Evolutionary conservation across 2,113 vertebrate genomes (phyloP).

Genomic region (Mixornis gularis): DNA sequence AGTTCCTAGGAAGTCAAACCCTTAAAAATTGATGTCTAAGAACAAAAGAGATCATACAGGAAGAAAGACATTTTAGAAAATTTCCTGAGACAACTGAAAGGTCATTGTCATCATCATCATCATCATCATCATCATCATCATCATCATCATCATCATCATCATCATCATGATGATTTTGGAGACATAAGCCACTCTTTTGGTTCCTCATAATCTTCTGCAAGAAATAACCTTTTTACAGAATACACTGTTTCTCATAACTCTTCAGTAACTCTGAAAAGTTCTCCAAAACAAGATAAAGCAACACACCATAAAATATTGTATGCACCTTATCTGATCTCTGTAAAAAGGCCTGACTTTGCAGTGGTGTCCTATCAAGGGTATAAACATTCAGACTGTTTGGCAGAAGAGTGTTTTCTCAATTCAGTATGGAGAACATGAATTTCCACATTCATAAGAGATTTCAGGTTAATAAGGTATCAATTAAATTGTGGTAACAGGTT

Average conservation of each 20-base stretch:
- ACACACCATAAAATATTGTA: not conserved
- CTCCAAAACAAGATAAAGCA: not conserved
- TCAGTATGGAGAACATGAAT: not conserved
- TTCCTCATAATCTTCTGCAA: not conserved
- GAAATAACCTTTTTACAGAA: not conserved
- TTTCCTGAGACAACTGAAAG: not conserved
- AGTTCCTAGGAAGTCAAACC: not conserved
- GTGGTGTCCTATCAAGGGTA: not conserved
- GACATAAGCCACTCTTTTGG: not conserved
- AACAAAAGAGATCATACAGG: not conserved
- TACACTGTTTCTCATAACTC: not conserved
- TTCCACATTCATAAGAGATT: constrained; percentile 26
- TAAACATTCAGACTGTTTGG: not conserved
- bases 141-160: too few species aligned
- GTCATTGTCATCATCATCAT: not conserved
- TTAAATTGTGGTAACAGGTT: not conserved
- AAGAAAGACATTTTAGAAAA: not conserved
- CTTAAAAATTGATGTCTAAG: not conserved
- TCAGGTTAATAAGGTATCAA: not conserved
- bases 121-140: not conserved
- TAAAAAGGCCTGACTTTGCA: not conserved
- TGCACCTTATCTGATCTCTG: not conserved
- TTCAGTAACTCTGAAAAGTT: not conserved
- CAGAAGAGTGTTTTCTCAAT: not conserved
- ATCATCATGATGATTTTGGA: not conserved